Conservation (phyloP, 1,140 invertebrate genomes). For the Papilio polyxenes region DNA sequence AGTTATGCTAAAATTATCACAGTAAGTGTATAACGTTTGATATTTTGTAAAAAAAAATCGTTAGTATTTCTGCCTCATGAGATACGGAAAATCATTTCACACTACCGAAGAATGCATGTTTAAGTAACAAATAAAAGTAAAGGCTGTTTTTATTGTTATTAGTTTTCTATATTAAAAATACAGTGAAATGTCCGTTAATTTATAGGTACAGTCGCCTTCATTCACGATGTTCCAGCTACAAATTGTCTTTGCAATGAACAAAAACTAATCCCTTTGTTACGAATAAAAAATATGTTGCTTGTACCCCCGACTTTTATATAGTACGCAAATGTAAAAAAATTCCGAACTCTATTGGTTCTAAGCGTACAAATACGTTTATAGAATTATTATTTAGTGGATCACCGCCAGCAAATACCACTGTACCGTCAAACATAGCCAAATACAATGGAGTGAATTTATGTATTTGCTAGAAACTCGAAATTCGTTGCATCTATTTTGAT, state of each 20-base stretch:
- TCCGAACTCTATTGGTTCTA: too few species aligned
- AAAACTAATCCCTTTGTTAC: too few species aligned
- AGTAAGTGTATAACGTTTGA: not conserved
- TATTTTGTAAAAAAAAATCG: not conserved
- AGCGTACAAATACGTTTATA: too few species aligned
- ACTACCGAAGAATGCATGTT: not conserved
- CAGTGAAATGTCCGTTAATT: not conserved
- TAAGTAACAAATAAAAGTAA: not conserved
- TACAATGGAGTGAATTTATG: slow-evolving; percentile 21
- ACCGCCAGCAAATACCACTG: not conserved
- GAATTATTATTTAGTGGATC: not conserved
- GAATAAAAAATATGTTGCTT: too few species aligned
- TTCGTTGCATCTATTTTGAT: slow-evolving; percentile 73
- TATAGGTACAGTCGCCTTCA: not conserved
- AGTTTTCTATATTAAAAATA: not conserved
- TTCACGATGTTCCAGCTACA: not conserved
- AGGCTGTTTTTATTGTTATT: not conserved
- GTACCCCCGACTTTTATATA: too few species aligned
- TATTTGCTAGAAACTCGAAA: slow-evolving; percentile 45
- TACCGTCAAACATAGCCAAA: not conserved
- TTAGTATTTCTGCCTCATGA: not conserved
- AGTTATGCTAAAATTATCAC: slow-evolving; percentile 26
- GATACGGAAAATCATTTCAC: slow-evolving; percentile 22
- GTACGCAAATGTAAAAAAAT: too few species aligned
- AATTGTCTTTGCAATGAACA: too few species aligned